Conservation (phyloP, 2,797 vertebrate species). For the Melanogrammus aeglefinus region DNA sequence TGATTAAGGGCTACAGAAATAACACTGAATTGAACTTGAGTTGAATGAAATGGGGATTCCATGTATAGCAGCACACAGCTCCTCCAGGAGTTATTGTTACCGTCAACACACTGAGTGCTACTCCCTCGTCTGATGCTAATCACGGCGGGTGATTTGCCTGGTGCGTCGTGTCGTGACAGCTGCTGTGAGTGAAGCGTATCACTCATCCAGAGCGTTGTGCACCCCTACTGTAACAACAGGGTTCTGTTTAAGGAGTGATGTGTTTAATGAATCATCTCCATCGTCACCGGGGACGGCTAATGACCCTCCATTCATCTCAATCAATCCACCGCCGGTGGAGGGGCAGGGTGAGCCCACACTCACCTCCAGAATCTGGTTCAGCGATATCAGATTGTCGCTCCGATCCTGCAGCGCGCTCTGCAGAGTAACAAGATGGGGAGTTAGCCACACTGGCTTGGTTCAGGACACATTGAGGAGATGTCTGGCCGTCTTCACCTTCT, state of each 20-base stretch:
- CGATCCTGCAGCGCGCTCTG: conserved; percentile 49
- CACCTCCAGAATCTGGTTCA: conserved; percentile 78
- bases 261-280: background rate
- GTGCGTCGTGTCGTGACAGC: background rate
- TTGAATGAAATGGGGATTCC: background rate
- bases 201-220: background rate
- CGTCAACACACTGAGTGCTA: background rate
- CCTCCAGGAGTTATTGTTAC: background rate
- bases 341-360: conserved; percentile 23
- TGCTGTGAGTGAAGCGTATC: background rate
- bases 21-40: too few relatives aligned
- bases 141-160: background rate
- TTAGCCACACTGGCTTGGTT: background rate
- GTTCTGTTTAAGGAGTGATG: background rate
- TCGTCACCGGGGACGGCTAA: background rate
- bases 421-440: conserved; percentile 28
- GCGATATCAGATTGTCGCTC: conserved; percentile 60
- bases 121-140: background rate
- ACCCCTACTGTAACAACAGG: conserved; percentile 1
- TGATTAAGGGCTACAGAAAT: too few relatives aligned
- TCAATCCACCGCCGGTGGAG: background rate
- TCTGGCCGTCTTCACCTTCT: conserved; percentile 54
- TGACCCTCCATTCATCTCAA: background rate
- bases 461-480: background rate
- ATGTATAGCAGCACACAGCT: background rate